Evolutionary conservation across 1,140 invertebrate species (phyloP).

Genomic region (Sminthurinus signatus): DNA sequence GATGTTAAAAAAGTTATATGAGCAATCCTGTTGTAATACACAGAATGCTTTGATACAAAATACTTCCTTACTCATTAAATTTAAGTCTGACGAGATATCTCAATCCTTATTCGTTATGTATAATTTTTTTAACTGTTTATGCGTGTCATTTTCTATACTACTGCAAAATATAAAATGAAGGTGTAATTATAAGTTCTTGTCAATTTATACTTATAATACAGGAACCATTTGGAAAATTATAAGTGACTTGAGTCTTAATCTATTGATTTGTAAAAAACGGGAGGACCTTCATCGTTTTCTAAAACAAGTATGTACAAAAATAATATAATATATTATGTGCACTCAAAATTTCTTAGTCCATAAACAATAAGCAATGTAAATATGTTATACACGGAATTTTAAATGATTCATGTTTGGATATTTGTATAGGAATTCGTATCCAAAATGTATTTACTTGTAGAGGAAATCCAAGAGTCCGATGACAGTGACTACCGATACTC

Average conservation of each 20-base stretch:
- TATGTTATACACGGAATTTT: too few relatives aligned
- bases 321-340: too few relatives aligned
- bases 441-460: slow-evolving; percentile 17
- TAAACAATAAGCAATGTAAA: too few relatives aligned
- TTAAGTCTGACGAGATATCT: slow-evolving; percentile 23
- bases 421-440: slow-evolving; percentile 29
- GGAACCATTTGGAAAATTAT: slow-evolving; percentile 21
- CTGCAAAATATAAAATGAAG: too few relatives aligned
- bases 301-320: slow-evolving; percentile 28
- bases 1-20: too few relatives aligned
- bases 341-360: too few relatives aligned
- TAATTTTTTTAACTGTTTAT: too few relatives aligned
- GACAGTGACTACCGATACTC: slow-evolving; percentile 11
- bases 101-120: not conserved
- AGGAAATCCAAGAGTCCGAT: slow-evolving; percentile 22
- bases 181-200: not conserved
- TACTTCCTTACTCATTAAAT: slow-evolving; percentile 21
- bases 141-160: too few relatives aligned
- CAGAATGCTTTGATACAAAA: too few relatives aligned
- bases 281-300: slow-evolving; percentile 30
- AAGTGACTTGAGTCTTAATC: not conserved
- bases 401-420: too few relatives aligned
- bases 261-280: not conserved
- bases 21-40: too few relatives aligned
- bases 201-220: not conserved